phyloP scores from a whole-genome alignment of 92 coral and sea anemone species.

The Plumapathes pennacea region DNA sequence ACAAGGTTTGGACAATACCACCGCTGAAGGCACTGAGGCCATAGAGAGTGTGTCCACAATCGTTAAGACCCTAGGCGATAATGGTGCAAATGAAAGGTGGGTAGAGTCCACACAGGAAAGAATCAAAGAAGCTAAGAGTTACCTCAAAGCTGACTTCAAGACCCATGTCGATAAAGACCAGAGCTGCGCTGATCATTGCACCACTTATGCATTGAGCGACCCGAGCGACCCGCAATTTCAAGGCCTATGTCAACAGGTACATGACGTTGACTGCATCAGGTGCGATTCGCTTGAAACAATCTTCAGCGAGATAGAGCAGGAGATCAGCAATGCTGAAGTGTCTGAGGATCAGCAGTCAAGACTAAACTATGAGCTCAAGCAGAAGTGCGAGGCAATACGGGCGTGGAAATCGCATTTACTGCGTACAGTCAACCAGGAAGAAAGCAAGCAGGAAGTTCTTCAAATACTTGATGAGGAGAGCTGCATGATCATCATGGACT shows the following conservation, averaged over 20 bases:
- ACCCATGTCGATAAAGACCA: slow-evolving; percentile 27
- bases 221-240: background rate
- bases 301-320: background rate
- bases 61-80: background rate
- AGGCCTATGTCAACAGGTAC: background rate
- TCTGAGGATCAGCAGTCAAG: slow-evolving; percentile 11
- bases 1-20: slow-evolving; percentile 14
- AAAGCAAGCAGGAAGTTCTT: slow-evolving; percentile 21
- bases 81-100: slow-evolving; percentile 1
- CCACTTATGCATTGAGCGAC: too few relatives aligned
- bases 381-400: background rate
- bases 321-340: background rate
- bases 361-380: slow-evolving; percentile 13
- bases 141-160: slow-evolving; percentile 28
- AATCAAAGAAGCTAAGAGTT: slow-evolving; percentile 17
- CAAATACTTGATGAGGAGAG: slow-evolving; percentile 25
- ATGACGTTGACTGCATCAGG: slow-evolving; percentile 2
- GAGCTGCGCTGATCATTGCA: slow-evolving; percentile 21
- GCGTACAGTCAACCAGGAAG: slow-evolving; percentile 39
- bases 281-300: slow-evolving; percentile 3
- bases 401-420: slow-evolving; percentile 38
- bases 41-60: background rate
- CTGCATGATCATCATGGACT: slow-evolving; percentile 38
- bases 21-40: slow-evolving; percentile 12
- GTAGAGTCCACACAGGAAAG: background rate